phyloP scores from a whole-genome alignment of 2,113 vertebrate species.

The Chloebia gouldiae region DNA sequence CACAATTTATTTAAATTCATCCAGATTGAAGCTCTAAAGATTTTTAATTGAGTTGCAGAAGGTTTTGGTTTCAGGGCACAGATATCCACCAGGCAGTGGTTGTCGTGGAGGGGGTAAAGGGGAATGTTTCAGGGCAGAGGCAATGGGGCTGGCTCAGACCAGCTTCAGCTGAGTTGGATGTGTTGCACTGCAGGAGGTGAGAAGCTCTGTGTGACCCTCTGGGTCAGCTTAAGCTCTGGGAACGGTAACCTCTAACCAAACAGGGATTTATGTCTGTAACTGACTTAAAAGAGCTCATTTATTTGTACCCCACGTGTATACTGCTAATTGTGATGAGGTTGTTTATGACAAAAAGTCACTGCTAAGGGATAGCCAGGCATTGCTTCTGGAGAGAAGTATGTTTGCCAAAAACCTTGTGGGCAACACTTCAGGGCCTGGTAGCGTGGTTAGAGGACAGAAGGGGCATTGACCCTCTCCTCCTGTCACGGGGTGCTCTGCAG shows the following conservation, averaged over 20 bases:
- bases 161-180: not conserved
- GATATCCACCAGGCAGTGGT: not conserved
- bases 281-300: not conserved
- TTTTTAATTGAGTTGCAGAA: not conserved
- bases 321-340: not conserved
- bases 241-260: not conserved
- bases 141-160: not conserved
- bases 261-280: not conserved
- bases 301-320: not conserved
- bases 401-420: not conserved
- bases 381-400: not conserved
- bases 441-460: not conserved
- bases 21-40: not conserved
- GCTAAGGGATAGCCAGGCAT: not conserved
- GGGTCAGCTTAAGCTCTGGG: not conserved
- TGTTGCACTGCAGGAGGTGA: not conserved
- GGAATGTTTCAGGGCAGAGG: not conserved
- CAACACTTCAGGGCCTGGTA: not conserved
- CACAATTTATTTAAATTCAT: conserved; percentile 1
- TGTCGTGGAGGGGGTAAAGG: not conserved
- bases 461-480: not conserved
- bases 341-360: not conserved
- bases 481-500: not conserved
- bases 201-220: not conserved
- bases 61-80: not conserved